Base-by-base conservation (phyloP, 2,888 invertebrate genomes). In the Ichneumoninae sp. region DNA sequence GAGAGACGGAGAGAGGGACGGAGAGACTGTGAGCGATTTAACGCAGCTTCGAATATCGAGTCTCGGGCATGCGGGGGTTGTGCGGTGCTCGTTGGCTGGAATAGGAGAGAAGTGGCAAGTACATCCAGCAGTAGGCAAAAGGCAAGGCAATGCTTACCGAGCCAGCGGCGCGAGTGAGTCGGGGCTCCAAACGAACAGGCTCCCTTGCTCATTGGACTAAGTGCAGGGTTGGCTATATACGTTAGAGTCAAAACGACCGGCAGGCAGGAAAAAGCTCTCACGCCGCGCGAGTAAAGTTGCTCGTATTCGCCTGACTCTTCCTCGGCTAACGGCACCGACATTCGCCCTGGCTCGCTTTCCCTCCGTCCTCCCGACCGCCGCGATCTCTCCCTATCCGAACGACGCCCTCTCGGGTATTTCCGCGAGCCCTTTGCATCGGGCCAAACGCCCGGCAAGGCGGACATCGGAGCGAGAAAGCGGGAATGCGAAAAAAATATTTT, bases 191-290 rank as follows among this genome's bases (percentile, higher is more conserved):
- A 57, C 69, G 76, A 71, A 75, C 74, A 26, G 30, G 54, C 74
- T 80, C 62, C 74, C 76, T 81, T 74, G 77, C 80, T 84, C 84
- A 81, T 84, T 84, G 80, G 84, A 84, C 80, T 78, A 84, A 84
- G 84, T 84, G 80, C 84, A 70, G 68, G 81, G 75, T 70, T 36
- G 30, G 60, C 22, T 74, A 62, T 80, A 76, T 69, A 70, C 68
- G 62, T 62, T 30, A 16, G 69, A 68, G 78, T 78, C 74, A 75
- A 75, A 84, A 81, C 80, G 81, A 80, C 83, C 77, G 60, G 78
- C 65, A 81, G 84, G 84, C 84, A 84, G 77, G 78, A 84, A 84
- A 84, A 84, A 84, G 84, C 84, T 84, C 84, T 84, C 84, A 84
- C 84, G 84, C 77, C 65, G 81, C 65, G 81, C 74, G 69, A 74